Evolutionary conservation across 2,888 invertebrate genomes (phyloP), one percentile per base, ranked within the genome.

Genomic region (Meloe dianella): DNA sequence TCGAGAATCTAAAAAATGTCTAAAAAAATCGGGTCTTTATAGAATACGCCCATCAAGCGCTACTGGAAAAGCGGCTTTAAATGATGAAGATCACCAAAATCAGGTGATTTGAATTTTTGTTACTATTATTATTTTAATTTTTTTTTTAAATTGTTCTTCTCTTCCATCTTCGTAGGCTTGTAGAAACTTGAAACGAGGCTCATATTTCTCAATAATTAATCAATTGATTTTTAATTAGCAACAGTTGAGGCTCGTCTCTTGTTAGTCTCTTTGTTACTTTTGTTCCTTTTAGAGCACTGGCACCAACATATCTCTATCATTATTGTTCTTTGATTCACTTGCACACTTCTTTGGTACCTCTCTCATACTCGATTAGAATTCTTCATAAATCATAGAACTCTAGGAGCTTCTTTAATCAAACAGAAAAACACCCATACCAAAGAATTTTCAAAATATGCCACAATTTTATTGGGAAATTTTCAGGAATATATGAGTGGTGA

Each of bases 401-500:
- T 57, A 22, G 57, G 24, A 51, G 35, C 47, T 47, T 47, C 20
- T 47, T 47, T 47, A 20, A 7, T n/a, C 47, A n/a, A 17, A 41
- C 20, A 47, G 8, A 47, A 47, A 3, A 20, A 3, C 20, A 8
- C 20, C 1, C 47, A 5, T 20, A 9, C 10, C 10, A 3, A 2
- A 47, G 4, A 41, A 41, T 41, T 17, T 1, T 2, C 20, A n/a
- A 7, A 10, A 2, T 17, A 22, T 20, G 9, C 2, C 6, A 8
- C 20, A 10, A 35, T 17, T 20, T 41, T 60, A 2, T 22, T 38
- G 38, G 27, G 22, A 24, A 78, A 77, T 20, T 47, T 54, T 8
- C 85, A 92, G 90, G 92, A 92, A 83, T 92, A 91, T 81, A 84
- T 84, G 71, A 86, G 86, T 75, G 86, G 85, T 20, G 83, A 86